Conservation (phyloP, 1,140 invertebrate genomes). For the Achroia grisella region DNA sequence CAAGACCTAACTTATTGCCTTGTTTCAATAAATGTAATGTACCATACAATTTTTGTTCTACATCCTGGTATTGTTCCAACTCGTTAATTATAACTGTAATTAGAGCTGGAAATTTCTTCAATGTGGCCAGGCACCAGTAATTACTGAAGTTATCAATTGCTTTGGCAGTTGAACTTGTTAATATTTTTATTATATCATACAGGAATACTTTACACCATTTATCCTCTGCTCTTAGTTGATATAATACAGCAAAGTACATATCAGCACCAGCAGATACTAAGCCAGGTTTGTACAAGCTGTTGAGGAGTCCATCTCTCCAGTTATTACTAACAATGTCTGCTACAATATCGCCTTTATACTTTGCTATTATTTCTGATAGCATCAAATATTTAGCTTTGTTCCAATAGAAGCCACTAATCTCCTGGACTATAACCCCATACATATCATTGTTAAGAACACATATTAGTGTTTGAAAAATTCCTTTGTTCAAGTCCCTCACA, state of each 20-base stretch:
- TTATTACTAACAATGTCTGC: slow-evolving; percentile 18
- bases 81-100: slow-evolving; percentile 26
- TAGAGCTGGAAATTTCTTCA: slow-evolving; percentile 55
- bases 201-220: slow-evolving; percentile 51
- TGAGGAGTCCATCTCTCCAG: slow-evolving; percentile 48
- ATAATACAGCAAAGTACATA: slow-evolving; percentile 61
- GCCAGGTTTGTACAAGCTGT: slow-evolving; percentile 55
- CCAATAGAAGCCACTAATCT: slow-evolving; percentile 62
- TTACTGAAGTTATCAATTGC: slow-evolving; percentile 58
- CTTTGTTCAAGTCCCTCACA: slow-evolving; percentile 55
- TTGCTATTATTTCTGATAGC: slow-evolving; percentile 54
- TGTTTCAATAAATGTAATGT: slow-evolving; percentile 49
- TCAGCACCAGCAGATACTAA: slow-evolving; percentile 64
- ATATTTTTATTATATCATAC: slow-evolving; percentile 23
- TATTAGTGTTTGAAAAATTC: slow-evolving; percentile 46
- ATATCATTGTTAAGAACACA: slow-evolving; percentile 25
- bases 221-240: slow-evolving; percentile 34
- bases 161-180: slow-evolving; percentile 27
- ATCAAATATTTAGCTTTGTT: slow-evolving; percentile 69
- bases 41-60: slow-evolving; percentile 35
- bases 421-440: slow-evolving; percentile 29
- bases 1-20: slow-evolving; percentile 45
- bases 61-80: slow-evolving; percentile 17
- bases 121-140: slow-evolving; percentile 59
- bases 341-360: slow-evolving; percentile 23